phyloP scores from a whole-genome alignment of 2,888 invertebrate genomes.

The Vandiemenella viatica region DNA sequence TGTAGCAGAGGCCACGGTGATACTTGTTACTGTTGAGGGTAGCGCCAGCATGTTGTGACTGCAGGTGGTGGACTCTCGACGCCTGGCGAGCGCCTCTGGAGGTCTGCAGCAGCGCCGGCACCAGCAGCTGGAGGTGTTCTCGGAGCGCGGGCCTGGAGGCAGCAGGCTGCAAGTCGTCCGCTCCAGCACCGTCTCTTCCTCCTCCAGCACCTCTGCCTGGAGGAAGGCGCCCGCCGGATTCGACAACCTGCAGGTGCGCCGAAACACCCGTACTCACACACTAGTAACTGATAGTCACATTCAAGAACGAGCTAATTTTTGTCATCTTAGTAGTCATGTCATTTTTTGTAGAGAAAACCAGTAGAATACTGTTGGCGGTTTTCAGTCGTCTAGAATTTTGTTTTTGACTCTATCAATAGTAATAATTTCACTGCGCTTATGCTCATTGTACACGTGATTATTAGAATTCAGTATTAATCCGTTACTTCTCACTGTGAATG shows the following conservation, averaged over 20 bases:
- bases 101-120: constrained; percentile 32
- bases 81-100: constrained; percentile 35
- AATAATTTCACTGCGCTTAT: no score
- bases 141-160: constrained; percentile 47
- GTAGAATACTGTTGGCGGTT: no score
- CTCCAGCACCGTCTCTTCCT: constrained; percentile 24
- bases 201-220: background rate
- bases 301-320: background rate
- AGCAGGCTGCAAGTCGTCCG: constrained; percentile 57
- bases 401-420: no score
- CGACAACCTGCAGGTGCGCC: constrained; percentile 13
- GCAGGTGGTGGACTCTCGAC: constrained; percentile 38
- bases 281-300: background rate
- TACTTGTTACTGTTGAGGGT: no score
- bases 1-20: no score
- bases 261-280: no score
- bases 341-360: background rate
- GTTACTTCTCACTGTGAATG: no score
- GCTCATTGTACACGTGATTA: no score
- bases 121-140: constrained; percentile 49
- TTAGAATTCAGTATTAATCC: no score
- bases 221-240: constrained; percentile 5
- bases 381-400: no score
- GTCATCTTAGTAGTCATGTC: background rate
- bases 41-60: no score